phyloP scores from a whole-genome alignment of 2,113 vertebrate species.

The Phoxinus phoxinus region DNA sequence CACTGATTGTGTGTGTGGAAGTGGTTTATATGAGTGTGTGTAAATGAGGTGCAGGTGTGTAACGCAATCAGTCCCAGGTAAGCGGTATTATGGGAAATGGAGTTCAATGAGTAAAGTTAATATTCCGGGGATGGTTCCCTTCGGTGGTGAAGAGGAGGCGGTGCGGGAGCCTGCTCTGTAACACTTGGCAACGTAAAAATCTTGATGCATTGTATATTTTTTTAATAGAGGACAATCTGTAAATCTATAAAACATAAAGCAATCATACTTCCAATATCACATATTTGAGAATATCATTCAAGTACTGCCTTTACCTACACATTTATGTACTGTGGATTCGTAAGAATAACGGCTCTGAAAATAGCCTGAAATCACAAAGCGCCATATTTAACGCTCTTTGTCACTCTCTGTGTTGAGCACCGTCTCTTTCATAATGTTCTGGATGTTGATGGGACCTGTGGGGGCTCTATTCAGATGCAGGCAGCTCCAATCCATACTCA shows the following conservation, averaged over 20 bases:
- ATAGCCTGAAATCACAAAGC: slow-evolving; percentile 1
- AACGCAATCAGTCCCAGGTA: too few species aligned
- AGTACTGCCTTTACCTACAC: background rate
- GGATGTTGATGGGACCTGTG: slow-evolving; percentile 78
- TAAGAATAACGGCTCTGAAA: background rate
- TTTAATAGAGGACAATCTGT: too few species aligned
- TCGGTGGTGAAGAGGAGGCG: too few species aligned
- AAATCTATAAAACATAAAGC: background rate
- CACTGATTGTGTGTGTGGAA: too few species aligned
- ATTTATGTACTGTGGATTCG: background rate
- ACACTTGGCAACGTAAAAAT: background rate
- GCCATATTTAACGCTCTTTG: slow-evolving; percentile 72
- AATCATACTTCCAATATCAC: background rate
- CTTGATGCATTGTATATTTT: background rate
- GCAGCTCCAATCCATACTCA: slow-evolving; percentile 44
- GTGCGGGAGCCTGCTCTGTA: too few species aligned
- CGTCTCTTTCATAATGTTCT: slow-evolving; percentile 68
- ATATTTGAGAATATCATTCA: background rate
- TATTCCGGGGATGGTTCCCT: too few species aligned
- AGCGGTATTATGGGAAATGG: too few species aligned
- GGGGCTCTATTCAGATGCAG: slow-evolving; percentile 72
- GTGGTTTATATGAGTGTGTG: too few species aligned
- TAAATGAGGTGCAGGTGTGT: too few species aligned
- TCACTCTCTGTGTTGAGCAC: slow-evolving; percentile 44
- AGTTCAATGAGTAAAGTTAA: too few species aligned